Percentiles rank a stretch among this genome's conserved stretches.
Conservation (phyloP, 2,888 invertebrate genomes). For the Syrista parreyssii region DNA sequence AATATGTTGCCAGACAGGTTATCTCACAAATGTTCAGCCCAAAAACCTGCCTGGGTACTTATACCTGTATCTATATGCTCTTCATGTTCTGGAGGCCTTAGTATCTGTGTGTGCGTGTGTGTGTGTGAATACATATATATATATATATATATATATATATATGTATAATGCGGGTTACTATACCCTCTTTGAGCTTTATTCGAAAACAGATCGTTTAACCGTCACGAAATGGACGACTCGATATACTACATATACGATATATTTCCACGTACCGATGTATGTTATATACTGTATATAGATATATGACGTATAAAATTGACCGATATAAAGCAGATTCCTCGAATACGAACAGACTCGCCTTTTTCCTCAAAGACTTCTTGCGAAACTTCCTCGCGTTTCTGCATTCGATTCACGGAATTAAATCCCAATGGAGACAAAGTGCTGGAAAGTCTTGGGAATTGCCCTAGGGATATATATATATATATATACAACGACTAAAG, state of each 20-base stretch:
- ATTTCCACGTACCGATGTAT: background rate
- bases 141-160: constrained; percentile 37
- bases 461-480: background rate
- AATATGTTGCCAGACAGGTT: constrained; percentile 46
- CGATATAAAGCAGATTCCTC: background rate
- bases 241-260: background rate
- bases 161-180: constrained; percentile 33
- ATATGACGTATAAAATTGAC: background rate
- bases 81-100: background rate
- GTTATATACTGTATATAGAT: background rate
- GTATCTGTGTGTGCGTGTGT: too few species aligned
- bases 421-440: background rate
- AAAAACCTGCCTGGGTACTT: constrained; percentile 42
- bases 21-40: constrained; percentile 47
- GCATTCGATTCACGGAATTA: background rate
- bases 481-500: background rate
- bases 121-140: too few species aligned
- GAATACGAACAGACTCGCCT: background rate
- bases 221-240: background rate
- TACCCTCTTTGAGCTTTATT: background rate
- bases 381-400: background rate
- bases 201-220: background rate
- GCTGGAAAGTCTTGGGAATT: background rate
- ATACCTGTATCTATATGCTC: constrained; percentile 13
- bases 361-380: background rate